Evolutionary conservation across 2,797 vertebrate species (phyloP).

Genomic region (Ciconia nigra): DNA sequence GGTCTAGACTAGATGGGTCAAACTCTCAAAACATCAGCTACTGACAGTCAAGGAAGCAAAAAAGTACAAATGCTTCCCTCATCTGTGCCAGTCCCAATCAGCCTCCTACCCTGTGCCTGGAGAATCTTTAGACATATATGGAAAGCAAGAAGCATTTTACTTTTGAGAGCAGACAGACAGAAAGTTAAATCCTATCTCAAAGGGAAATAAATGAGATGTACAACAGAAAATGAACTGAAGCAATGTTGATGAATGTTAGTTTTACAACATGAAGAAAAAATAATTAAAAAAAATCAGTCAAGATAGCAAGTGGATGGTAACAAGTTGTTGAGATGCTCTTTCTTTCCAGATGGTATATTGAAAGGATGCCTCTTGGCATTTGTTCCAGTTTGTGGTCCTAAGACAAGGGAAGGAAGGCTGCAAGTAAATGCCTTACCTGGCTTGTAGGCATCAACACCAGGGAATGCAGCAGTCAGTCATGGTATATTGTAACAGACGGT

Average conservation of each 20-base stretch:
- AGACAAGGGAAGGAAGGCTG: background rate
- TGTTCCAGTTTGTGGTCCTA: background rate
- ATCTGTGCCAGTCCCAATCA: background rate
- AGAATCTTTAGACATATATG: background rate
- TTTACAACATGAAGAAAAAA: background rate
- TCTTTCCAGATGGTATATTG: background rate
- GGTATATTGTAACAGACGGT: background rate
- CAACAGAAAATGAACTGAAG: background rate
- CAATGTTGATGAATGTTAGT: background rate
- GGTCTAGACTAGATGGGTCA: background rate
- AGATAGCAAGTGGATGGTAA: background rate
- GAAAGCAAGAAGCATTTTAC: background rate
- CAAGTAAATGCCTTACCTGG: background rate
- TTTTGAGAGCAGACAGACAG: background rate
- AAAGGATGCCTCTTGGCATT: background rate
- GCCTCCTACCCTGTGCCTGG: fast-evolving
- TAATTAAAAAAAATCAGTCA: background rate
- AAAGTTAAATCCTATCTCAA: background rate
- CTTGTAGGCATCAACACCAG: background rate
- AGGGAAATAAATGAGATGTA: background rate
- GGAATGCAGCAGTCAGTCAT: background rate
- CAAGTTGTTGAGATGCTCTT: background rate
- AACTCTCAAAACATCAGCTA: background rate
- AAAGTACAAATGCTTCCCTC: background rate
- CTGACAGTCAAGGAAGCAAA: background rate